These are phyloP conservation scores for Apostichopus californicus DNA, from an alignment of 35 echinoderm and acorn worm genomes.

Conservation along the genomic window DNA sequence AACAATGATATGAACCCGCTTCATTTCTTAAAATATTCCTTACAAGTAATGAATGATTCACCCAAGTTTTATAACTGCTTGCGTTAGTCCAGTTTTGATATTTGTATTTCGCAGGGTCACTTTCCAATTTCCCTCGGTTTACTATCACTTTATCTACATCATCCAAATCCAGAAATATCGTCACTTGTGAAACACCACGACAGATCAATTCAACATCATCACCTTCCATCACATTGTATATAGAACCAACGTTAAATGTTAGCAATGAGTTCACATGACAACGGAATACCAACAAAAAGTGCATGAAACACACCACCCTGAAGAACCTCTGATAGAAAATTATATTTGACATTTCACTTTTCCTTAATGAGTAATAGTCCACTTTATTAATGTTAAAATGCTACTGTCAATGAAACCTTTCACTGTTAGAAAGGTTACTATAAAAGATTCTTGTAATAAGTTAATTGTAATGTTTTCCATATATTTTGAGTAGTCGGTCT, in stretches of 20 bases:
- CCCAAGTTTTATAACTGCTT: background rate
- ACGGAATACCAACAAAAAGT: background rate
- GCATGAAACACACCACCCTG: too few species aligned
- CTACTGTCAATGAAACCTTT: too few species aligned
- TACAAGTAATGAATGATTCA: background rate
- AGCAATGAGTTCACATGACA: background rate
- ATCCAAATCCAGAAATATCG: background rate
- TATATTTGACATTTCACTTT: too few species aligned
- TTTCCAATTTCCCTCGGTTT: background rate
- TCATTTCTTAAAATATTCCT: background rate
- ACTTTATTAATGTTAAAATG: too few species aligned
- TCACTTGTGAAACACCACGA: background rate
- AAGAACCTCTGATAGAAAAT: too few species aligned
- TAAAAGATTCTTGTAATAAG: too few species aligned
- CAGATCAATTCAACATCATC: slow-evolving; percentile 1
- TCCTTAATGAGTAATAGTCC: too few species aligned
- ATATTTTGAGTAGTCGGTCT: too few species aligned
- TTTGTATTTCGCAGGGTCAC: background rate
- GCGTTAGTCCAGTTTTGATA: background rate
- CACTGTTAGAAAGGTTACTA: too few species aligned
- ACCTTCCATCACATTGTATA: background rate
- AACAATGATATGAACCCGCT: background rate
- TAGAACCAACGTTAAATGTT: background rate
- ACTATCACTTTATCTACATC: background rate
- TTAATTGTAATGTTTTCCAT: too few species aligned